A percentile compares a stretch with the other conserved stretches of the same genome.
phyloP scores from a whole-genome alignment of 2,113 vertebrate species.

The Indicator indicator region DNA sequence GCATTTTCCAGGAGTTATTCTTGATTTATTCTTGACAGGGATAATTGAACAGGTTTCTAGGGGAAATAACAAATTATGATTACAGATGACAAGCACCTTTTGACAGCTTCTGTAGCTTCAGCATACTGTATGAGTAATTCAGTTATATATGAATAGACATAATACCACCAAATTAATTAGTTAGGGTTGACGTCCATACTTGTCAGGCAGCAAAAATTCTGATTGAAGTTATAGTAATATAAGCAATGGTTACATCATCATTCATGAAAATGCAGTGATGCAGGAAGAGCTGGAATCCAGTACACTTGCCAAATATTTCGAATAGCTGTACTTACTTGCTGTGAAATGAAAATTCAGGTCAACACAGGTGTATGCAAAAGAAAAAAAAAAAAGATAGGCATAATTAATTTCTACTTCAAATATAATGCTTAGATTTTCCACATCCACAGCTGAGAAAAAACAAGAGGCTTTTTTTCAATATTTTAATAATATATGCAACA shows the following conservation, averaged over 20 bases:
- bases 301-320: background rate
- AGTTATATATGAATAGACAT: background rate
- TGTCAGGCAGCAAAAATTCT: background rate
- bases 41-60: conserved; percentile 31
- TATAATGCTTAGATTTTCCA: background rate
- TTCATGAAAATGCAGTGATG: background rate
- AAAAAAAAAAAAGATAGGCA: too few relatives aligned
- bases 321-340: background rate
- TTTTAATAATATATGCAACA: background rate
- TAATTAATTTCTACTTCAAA: background rate
- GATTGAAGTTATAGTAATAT: background rate
- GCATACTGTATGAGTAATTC: background rate
- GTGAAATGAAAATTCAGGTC: background rate
- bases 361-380: background rate
- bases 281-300: background rate
- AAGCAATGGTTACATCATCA: background rate
- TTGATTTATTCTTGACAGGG: conserved; percentile 25
- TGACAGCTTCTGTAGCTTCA: conserved; percentile 15
- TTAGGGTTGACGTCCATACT: background rate
- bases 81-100: background rate
- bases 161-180: background rate
- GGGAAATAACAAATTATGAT: conserved; percentile 3
- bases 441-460: background rate
- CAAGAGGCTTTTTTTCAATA: background rate
- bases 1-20: conserved; percentile 26